Evolutionary conservation across 1,140 invertebrate genomes (phyloP).

Genomic region (Dryas iulia): DNA sequence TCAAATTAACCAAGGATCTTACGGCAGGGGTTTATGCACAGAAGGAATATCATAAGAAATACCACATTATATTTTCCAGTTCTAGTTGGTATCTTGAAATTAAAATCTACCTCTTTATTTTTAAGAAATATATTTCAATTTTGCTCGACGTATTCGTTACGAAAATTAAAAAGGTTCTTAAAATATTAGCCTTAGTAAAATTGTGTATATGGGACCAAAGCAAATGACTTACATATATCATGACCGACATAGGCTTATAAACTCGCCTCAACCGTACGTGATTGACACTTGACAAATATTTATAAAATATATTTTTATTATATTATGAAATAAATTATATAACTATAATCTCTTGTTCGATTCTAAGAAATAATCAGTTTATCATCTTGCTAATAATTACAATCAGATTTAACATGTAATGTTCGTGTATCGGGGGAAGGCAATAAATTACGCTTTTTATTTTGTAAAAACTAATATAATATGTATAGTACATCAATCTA

Average conservation of each 20-base stretch:
- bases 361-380: constrained; percentile 7
- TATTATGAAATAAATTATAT: neutral
- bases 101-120: constrained; percentile 77
- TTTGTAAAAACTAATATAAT: constrained; percentile 55
- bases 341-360: neutral
- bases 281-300: constrained; percentile 12
- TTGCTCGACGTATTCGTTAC: constrained; percentile 38
- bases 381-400: constrained; percentile 8
- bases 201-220: constrained; percentile 66
- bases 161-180: constrained; percentile 40
- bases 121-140: constrained; percentile 57
- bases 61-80: constrained; percentile 50
- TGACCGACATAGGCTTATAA: neutral
- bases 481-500: constrained; percentile 34
- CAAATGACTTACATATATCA: constrained; percentile 19
- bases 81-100: constrained; percentile 68
- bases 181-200: constrained; percentile 32
- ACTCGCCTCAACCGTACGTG: neutral
- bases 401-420: constrained; percentile 17
- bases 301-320: neutral
- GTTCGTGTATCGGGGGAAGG: constrained; percentile 76
- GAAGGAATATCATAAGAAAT: constrained; percentile 32
- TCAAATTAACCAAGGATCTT: constrained; percentile 31
- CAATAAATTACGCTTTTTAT: constrained; percentile 81
- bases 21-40: constrained; percentile 34